Conservation (phyloP, 2,797 vertebrate species). For the Gadopsis bispinosus region DNA sequence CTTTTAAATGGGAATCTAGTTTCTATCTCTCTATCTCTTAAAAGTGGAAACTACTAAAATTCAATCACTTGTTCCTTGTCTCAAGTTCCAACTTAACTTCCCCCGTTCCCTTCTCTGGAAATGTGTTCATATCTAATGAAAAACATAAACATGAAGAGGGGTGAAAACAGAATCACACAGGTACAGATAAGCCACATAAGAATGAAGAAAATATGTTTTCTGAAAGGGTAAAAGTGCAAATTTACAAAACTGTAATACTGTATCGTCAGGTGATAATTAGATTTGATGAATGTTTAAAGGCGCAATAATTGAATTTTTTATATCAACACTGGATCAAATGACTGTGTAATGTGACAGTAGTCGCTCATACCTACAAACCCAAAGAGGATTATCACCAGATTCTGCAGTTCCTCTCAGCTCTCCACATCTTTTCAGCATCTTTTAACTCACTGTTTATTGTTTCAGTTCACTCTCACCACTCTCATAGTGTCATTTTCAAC, state of each 20-base stretch:
- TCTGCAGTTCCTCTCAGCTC: not conserved
- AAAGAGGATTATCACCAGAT: not conserved
- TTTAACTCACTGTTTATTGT: not conserved
- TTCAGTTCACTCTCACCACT: not conserved
- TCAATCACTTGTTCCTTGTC: conserved; percentile 36
- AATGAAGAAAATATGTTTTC: not conserved
- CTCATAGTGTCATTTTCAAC: not conserved
- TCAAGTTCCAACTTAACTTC: not conserved
- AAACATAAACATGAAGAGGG: conserved; percentile 13
- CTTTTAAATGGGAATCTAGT: conserved; percentile 10
- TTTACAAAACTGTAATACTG: not conserved
- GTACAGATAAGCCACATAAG: not conserved
- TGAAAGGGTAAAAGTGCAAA: not conserved
- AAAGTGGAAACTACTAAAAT: conserved; percentile 25
- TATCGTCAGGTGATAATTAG: not conserved
- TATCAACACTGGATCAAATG: not conserved
- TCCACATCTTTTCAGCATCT: not conserved
- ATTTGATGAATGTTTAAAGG: conserved; percentile 14
- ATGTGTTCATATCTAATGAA: conserved; percentile 24
- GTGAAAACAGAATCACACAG: conserved; percentile 11
- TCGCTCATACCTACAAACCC: not conserved
- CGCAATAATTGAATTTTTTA: not conserved
- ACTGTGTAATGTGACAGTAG: not conserved
- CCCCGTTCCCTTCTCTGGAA: not conserved
- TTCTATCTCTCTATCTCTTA: not conserved